Conservation (phyloP, 1,140 invertebrate genomes). For the Aethina tumida region DNA sequence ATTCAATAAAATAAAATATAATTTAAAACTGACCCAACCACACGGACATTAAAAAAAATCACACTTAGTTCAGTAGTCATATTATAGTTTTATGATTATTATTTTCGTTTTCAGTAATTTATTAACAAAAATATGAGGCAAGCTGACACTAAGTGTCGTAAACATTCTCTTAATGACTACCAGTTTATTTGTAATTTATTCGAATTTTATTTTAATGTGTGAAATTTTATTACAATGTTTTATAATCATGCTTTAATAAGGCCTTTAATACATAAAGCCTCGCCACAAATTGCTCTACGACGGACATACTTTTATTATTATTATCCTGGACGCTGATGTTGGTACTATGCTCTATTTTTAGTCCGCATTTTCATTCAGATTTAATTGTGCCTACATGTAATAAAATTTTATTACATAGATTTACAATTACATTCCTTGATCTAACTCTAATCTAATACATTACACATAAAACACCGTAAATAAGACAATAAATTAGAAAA, state of each 20-base stretch:
- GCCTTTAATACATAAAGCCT: constrained; percentile 29
- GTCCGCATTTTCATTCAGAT: no score
- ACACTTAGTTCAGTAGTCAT: constrained; percentile 32
- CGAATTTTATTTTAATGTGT: constrained; percentile 39
- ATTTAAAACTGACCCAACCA: constrained; percentile 10
- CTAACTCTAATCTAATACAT: no score
- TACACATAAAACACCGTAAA: no score
- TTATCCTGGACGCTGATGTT: no score
- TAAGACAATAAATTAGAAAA: no score
- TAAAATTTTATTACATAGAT: no score
- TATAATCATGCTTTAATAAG: constrained; percentile 39
- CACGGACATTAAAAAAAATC: constrained; percentile 12
- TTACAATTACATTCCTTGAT: no score
- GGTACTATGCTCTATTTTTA: no score
- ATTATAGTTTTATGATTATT: constrained; percentile 36
- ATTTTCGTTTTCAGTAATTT: constrained; percentile 38
- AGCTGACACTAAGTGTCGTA: constrained; percentile 34
- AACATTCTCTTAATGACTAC: constrained; percentile 36
- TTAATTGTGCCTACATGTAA: no score
- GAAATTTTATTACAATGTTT: constrained; percentile 39
- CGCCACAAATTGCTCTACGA: constrained; percentile 27
- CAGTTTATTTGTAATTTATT: constrained; percentile 37
- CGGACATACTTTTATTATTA: constrained; percentile 23
- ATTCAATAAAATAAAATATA: constrained; percentile 15
- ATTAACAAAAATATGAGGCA: constrained; percentile 37